A percentile compares a stretch with the other conserved stretches of the same genome.
Conservation (phyloP, 2,113 vertebrate species). For the Xenopus borealis region DNA sequence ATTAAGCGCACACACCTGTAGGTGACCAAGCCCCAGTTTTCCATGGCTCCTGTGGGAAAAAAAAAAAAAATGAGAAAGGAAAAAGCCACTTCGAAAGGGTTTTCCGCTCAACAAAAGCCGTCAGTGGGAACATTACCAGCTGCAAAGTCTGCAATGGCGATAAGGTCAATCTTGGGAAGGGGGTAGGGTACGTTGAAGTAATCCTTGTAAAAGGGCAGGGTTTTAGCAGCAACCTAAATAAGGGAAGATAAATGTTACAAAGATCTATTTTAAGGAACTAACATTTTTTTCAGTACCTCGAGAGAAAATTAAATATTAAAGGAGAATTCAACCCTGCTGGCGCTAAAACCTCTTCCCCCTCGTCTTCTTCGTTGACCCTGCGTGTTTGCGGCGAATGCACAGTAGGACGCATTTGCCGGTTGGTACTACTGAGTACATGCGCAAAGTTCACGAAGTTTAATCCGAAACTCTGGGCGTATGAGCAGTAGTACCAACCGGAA, state of each 20-base stretch:
- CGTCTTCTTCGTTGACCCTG: no score
- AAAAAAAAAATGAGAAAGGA: slow-evolving; percentile 48
- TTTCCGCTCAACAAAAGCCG: not conserved
- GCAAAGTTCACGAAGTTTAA: no score
- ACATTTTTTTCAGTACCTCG: no score
- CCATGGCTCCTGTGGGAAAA: slow-evolving; percentile 95
- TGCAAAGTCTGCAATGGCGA: slow-evolving; percentile 99
- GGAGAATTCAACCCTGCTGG: no score
- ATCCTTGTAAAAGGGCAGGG: slow-evolving; percentile 98
- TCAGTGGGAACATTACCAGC: slow-evolving; percentile 77
- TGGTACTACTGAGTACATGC: no score
- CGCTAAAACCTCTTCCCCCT: no score
- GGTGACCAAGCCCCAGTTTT: slow-evolving; percentile 99
- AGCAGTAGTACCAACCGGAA: no score
- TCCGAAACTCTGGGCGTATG: no score
- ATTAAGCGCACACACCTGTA: slow-evolving; percentile 80
- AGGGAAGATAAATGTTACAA: slow-evolving; percentile 47
- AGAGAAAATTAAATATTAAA: no score
- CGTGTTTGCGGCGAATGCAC: no score
- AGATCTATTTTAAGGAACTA: slow-evolving; percentile 5
- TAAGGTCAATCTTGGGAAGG: slow-evolving; percentile 98
- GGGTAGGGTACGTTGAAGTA: slow-evolving; percentile 98
- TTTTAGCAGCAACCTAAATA: slow-evolving; percentile 94
- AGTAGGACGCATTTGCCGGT: no score
- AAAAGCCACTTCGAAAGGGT: not conserved